Percentiles rank a stretch among this genome's conserved stretches.
phyloP scores from a whole-genome alignment of 2,888 invertebrate genomes.

The Isotomurus palustris region DNA sequence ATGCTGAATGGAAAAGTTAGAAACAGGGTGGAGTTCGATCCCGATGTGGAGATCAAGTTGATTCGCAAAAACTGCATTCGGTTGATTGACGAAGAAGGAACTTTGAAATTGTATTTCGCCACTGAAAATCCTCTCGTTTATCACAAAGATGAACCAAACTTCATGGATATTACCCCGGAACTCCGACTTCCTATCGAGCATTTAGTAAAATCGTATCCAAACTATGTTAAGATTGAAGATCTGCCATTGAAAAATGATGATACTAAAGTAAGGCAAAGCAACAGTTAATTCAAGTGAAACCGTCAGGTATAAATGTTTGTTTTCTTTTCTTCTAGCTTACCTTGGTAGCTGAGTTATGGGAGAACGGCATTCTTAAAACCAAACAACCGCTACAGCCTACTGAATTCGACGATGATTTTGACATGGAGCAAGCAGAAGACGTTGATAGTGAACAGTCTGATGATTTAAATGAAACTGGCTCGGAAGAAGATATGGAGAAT shows the following conservation, averaged over 20 bases:
- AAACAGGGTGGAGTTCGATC: conserved; percentile 60
- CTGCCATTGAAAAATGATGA: conserved; percentile 59
- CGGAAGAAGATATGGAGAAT: too few species aligned
- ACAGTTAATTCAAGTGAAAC: too few species aligned
- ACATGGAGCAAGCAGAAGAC: conserved; percentile 13
- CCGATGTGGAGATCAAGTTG: conserved; percentile 56
- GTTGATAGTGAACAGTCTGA: neutral
- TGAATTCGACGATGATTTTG: conserved; percentile 17
- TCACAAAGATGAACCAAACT: conserved; percentile 73
- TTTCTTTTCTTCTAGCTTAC: conserved; percentile 52
- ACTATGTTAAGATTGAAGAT: conserved; percentile 66
- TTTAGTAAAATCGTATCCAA: conserved; percentile 70
- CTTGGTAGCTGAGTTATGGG: conserved; percentile 72
- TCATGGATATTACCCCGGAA: conserved; percentile 66
- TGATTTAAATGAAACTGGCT: conserved; percentile 8
- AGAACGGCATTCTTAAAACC: conserved; percentile 72
- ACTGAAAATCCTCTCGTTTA: conserved; percentile 75
- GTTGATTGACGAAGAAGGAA: conserved; percentile 48
- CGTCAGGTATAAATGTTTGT: conserved; percentile 43
- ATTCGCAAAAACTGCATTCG: conserved; percentile 36
- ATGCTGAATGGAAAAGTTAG: conserved; percentile 62
- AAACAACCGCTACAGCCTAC: conserved; percentile 57
- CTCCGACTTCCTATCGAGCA: conserved; percentile 66
- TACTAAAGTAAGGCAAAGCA: conserved; percentile 61
- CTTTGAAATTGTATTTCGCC: conserved; percentile 69